Evolutionary conservation across 2,113 vertebrate species (phyloP).

Genomic region (Nibea coibor): DNA sequence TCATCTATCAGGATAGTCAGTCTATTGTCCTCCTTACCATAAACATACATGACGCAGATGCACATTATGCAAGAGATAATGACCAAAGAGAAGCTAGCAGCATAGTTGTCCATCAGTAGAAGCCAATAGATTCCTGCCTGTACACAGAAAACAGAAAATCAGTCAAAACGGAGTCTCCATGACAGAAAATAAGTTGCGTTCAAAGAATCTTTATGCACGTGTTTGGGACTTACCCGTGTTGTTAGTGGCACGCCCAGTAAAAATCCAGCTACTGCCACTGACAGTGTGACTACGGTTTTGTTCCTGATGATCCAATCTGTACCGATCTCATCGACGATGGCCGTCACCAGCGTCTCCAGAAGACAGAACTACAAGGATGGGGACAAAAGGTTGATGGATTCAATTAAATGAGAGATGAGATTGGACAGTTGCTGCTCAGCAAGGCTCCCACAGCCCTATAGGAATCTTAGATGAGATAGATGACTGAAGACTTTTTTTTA

Average conservation of each 20-base stretch:
- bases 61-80: conserved; percentile 99
- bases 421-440: neutral
- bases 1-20: neutral
- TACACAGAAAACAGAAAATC: conserved; percentile 11
- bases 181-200: neutral
- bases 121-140: conserved; percentile 99
- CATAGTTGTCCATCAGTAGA: conserved; percentile 97
- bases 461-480: neutral
- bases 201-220: neutral
- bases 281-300: conserved; percentile 92
- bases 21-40: conserved; percentile 84
- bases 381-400: neutral
- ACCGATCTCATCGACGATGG: conserved; percentile 96
- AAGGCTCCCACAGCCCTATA: neutral
- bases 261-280: conserved; percentile 91
- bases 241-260: conserved; percentile 94
- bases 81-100: conserved; percentile 97
- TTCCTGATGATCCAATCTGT: conserved; percentile 95
- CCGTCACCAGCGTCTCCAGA: conserved; percentile 95
- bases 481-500: neutral
- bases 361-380: conserved; percentile 89
- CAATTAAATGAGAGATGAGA: neutral
- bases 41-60: conserved; percentile 96
- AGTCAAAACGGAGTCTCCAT: neutral
- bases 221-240: conserved; percentile 84